Evolutionary conservation across 53 echinoderm and acorn worm genomes (phyloP).

Genomic region (Stichopus horrens): DNA sequence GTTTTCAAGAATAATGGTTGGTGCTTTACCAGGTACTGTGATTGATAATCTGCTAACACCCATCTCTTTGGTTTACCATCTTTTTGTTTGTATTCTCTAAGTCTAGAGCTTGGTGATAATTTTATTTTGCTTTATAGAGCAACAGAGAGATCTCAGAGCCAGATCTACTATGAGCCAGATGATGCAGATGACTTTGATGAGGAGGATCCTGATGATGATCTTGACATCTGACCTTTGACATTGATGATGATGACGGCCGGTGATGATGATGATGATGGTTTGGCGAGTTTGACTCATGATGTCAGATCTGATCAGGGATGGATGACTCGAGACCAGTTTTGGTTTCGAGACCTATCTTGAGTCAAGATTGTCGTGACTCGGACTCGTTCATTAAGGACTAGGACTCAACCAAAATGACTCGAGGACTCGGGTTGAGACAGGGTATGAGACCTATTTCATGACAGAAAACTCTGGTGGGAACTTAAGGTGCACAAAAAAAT

Average conservation of each 20-base stretch:
- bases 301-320: neutral
- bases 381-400: no score
- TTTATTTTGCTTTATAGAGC: neutral
- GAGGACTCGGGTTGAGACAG: neutral
- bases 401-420: no score
- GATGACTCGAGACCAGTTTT: neutral
- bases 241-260: neutral
- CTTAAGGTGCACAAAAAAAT: neutral
- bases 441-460: neutral
- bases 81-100: neutral
- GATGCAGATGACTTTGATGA: slow-evolving; percentile 91
- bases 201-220: slow-evolving; percentile 58
- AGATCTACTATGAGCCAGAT: slow-evolving; percentile 92
- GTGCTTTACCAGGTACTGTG: no score
- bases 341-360: neutral
- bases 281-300: neutral
- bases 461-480: no score
- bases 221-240: slow-evolving; percentile 16
- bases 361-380: neutral
- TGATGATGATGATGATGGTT: neutral
- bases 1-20: no score
- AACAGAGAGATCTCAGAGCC: slow-evolving; percentile 24
- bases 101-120: neutral
- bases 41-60: no score
- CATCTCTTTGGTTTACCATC: neutral